Evolutionary conservation across 2,797 vertebrate genomes (phyloP).

Genomic region (Oreonectes daqikongensis): DNA sequence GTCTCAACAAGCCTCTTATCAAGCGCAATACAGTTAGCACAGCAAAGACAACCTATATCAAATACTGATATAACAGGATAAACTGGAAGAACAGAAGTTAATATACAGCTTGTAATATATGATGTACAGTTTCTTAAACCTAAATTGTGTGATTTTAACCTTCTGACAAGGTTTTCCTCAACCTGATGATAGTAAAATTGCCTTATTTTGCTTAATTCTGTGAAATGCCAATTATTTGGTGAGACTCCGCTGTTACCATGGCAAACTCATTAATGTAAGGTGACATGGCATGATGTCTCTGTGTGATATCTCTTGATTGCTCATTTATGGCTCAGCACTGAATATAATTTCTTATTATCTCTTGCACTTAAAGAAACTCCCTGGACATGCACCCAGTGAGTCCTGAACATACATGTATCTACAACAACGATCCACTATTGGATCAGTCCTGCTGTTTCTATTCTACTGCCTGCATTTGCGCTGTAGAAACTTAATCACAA

Average conservation of each 20-base stretch:
- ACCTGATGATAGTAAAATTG: background rate
- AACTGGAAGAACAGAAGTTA: background rate
- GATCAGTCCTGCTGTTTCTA: conserved; percentile 29
- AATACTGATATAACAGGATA: background rate
- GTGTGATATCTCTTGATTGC: conserved; percentile 34
- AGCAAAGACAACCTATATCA: background rate
- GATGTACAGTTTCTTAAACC: background rate
- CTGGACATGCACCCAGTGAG: conserved; percentile 36
- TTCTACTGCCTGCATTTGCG: conserved; percentile 17
- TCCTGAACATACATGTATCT: conserved; percentile 39
- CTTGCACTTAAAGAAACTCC: conserved; percentile 48
- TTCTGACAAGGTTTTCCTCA: background rate
- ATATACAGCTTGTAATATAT: conserved; percentile 5
- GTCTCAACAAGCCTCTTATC: background rate
- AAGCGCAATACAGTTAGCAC: background rate
- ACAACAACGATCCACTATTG: background rate
- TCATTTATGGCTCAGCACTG: conserved; percentile 34
- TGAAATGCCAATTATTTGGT: conserved; percentile 24
- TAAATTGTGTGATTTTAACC: background rate
- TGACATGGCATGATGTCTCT: background rate
- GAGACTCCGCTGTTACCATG: conserved; percentile 27
- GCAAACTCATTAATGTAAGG: conserved; percentile 22
- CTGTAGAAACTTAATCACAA: background rate
- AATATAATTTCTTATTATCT: conserved; percentile 28
- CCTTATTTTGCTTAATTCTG: conserved; percentile 26